Evolutionary conservation across 1,140 invertebrate species (phyloP).

Genomic region (Drosophila takahashii): DNA sequence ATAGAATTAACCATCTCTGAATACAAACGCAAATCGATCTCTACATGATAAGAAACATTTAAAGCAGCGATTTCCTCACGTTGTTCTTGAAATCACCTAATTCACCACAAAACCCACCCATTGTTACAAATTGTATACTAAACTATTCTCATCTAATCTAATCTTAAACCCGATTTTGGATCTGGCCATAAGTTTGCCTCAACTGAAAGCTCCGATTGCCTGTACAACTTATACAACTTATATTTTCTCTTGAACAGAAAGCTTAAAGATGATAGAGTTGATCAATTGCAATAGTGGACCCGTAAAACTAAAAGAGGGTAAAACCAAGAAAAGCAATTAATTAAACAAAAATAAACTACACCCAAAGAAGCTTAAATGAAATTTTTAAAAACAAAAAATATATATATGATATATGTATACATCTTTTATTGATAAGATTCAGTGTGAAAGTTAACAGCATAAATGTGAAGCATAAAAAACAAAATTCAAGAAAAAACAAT

Average conservation of each 20-base stretch:
- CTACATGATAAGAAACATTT: conserved; percentile 7
- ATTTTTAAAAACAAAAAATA: conserved; percentile 44
- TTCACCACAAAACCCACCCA: conserved; percentile 59
- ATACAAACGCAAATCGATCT: background rate
- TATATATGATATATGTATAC: conserved; percentile 66
- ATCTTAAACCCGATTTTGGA: conserved; percentile 56
- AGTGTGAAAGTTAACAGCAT: conserved; percentile 80
- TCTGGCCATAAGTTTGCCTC: conserved; percentile 47
- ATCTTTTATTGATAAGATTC: conserved; percentile 52
- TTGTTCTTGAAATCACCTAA: conserved; percentile 3
- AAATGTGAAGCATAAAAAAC: conserved; percentile 61
- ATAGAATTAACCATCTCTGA: no score
- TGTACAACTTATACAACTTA: conserved; percentile 55
- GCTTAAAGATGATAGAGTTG: conserved; percentile 15
- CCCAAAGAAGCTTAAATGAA: conserved; percentile 30
- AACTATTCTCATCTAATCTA: conserved; percentile 26
- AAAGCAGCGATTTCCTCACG: background rate
- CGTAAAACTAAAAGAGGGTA: background rate
- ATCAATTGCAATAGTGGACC: conserved; percentile 20
- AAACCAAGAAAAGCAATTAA: conserved; percentile 30
- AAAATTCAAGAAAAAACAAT: conserved; percentile 43
- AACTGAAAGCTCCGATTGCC: conserved; percentile 71
- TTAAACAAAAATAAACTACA: conserved; percentile 32
- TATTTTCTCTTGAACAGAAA: conserved; percentile 27
- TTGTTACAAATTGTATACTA: conserved; percentile 41